Conservation (phyloP, 2,113 vertebrate genomes). For the Sinocyclocheilus grahami region DNA sequence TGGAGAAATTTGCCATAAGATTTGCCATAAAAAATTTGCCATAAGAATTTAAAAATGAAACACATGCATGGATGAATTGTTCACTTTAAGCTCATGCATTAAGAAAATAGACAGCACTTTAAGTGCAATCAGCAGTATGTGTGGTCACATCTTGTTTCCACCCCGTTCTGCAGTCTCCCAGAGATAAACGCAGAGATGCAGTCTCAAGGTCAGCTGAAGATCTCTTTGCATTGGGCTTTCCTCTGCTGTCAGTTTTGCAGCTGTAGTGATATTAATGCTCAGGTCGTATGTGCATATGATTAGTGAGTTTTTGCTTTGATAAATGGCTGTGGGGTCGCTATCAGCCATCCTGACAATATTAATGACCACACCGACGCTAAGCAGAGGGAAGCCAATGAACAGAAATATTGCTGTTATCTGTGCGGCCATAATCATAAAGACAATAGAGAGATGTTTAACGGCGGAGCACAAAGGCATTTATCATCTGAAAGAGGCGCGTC, state of each 20-base stretch:
- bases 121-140: neutral
- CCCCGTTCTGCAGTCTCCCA: neutral
- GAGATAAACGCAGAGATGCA: neutral
- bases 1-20: neutral
- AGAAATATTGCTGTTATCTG: slow-evolving; percentile 62
- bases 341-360: slow-evolving; percentile 48
- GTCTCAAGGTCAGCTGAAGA: slow-evolving; percentile 35
- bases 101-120: neutral
- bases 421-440: slow-evolving; percentile 50
- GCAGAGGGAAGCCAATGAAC: slow-evolving; percentile 47
- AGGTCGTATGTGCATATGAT: slow-evolving; percentile 46
- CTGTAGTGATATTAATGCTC: slow-evolving; percentile 46
- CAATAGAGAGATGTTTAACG: slow-evolving; percentile 55
- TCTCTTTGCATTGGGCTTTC: slow-evolving; percentile 19
- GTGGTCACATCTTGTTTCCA: slow-evolving; percentile 19
- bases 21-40: too few relatives aligned
- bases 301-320: slow-evolving; percentile 40
- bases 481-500: slow-evolving; percentile 36
- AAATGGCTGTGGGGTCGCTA: slow-evolving; percentile 42
- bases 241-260: slow-evolving; percentile 22
- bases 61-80: neutral
- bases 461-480: slow-evolving; percentile 50
- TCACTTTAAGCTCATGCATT: neutral
- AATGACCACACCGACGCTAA: slow-evolving; percentile 47
- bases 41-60: neutral